Percentiles rank a stretch among this genome's conserved stretches.
phyloP scores from a whole-genome alignment of 2,888 invertebrate genomes.

The Rugalucina vietnamica region DNA sequence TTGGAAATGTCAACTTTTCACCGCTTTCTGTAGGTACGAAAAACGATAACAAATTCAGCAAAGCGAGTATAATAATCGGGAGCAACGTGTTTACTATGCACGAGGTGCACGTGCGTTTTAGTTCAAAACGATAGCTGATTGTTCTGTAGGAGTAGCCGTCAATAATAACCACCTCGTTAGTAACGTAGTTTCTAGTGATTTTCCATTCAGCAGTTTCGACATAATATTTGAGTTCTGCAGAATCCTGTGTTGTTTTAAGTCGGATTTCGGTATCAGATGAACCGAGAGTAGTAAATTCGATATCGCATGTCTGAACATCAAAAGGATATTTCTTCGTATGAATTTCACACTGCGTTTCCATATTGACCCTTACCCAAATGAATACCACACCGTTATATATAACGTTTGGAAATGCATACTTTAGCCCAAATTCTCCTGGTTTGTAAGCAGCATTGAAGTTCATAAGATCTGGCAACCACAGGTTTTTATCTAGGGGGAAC shows the following conservation, averaged over 20 bases:
- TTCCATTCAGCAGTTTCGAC: slow-evolving; percentile 37
- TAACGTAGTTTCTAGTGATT: slow-evolving; percentile 21
- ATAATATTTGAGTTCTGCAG: not conserved
- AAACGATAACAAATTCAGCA: slow-evolving; percentile 37
- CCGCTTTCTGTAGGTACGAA: slow-evolving; percentile 51
- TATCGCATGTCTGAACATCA: slow-evolving; percentile 37
- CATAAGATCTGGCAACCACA: slow-evolving; percentile 47
- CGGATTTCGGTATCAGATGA: slow-evolving; percentile 18
- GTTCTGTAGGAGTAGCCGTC: not conserved
- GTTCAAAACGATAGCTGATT: slow-evolving; percentile 17
- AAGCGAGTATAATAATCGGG: slow-evolving; percentile 40
- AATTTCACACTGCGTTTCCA: slow-evolving; percentile 45
- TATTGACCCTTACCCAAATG: slow-evolving; percentile 30
- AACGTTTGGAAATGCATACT: slow-evolving; percentile 9
- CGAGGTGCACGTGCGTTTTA: slow-evolving; percentile 32
- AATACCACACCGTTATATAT: slow-evolving; percentile 19
- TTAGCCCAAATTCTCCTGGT: slow-evolving; percentile 36
- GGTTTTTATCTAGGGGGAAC: slow-evolving; percentile 23
- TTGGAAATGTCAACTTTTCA: slow-evolving; percentile 44
- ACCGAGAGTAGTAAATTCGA: slow-evolving; percentile 24
- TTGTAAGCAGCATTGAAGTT: slow-evolving; percentile 30
- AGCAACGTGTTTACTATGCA: slow-evolving; percentile 40
- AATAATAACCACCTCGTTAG: not conserved
- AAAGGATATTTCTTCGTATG: slow-evolving; percentile 46
- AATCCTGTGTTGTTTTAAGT: not conserved